phyloP scores from a whole-genome alignment of 2,888 invertebrate species.

The Caenorhabditis angaria region DNA sequence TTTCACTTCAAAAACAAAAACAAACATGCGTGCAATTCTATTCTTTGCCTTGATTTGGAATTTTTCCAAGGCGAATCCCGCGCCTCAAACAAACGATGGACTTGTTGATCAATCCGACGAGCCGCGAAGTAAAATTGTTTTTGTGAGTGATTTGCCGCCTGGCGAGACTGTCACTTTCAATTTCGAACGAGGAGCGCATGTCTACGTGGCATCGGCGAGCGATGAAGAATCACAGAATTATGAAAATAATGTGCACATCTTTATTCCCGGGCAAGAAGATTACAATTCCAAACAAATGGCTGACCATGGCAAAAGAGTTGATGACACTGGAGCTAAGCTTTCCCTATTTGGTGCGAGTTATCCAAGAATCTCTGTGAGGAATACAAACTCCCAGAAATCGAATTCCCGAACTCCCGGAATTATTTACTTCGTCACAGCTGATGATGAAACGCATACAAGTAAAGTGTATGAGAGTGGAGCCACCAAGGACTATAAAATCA shows the following conservation, averaged over 20 bases:
- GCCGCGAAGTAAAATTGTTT: conserved; percentile 23
- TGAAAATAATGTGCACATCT: conserved; percentile 28
- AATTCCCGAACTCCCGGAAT: conserved; percentile 28
- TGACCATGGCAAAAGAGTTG: conserved; percentile 10
- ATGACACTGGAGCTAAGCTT: conserved; percentile 22
- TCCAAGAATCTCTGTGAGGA: conserved; percentile 15
- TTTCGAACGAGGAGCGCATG: conserved; percentile 15
- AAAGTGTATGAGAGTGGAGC: conserved; percentile 18
- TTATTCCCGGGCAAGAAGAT: background rate
- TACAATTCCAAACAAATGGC: conserved; percentile 13
- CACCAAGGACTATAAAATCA: background rate
- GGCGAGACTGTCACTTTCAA: conserved; percentile 21
- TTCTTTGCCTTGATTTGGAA: background rate
- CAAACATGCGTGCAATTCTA: background rate
- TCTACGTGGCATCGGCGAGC: conserved; percentile 22
- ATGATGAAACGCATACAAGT: conserved; percentile 24
- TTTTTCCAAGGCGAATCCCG: background rate
- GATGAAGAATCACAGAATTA: conserved; percentile 22
- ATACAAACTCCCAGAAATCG: conserved; percentile 17
- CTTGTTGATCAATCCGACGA: background rate
- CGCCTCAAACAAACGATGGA: background rate
- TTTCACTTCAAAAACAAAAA: background rate
- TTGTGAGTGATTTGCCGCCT: conserved; percentile 29
- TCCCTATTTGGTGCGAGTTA: conserved; percentile 9
- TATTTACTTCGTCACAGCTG: conserved; percentile 27